Conservation (phyloP, 64 coral and sea anemone species). For the Orbicella faveolata region DNA sequence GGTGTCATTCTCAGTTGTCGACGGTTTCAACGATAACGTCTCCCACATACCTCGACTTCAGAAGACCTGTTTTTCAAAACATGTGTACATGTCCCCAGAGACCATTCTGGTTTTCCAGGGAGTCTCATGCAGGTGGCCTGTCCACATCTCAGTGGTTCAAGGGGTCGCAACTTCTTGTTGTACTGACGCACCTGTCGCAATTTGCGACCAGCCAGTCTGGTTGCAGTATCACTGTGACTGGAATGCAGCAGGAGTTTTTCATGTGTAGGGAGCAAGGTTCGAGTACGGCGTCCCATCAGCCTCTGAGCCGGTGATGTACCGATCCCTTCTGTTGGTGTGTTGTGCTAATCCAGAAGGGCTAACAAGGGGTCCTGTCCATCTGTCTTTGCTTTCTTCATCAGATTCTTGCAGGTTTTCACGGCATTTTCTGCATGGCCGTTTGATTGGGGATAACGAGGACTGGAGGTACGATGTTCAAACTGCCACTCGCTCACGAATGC, state of each 20-base stretch:
- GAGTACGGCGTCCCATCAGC: no score
- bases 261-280: no score
- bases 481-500: constrained; percentile 40
- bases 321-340: constrained; percentile 17
- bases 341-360: constrained; percentile 11
- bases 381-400: constrained; percentile 32
- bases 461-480: constrained; percentile 34
- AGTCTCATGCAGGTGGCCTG: no score
- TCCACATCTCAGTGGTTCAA: not conserved
- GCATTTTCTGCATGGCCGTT: constrained; percentile 46
- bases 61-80: not conserved
- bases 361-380: constrained; percentile 48
- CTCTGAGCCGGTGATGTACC: constrained; percentile 16
- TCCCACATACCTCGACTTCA: constrained; percentile 16
- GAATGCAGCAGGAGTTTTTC: no score
- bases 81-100: not conserved
- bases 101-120: no score
- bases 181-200: not conserved
- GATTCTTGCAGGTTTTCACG: constrained; percentile 46
- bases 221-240: no score
- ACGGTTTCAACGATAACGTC: not conserved
- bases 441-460: constrained; percentile 48
- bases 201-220: not conserved
- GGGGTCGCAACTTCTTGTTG: not conserved
- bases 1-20: not conserved